Conservation (phyloP, 2,797 vertebrate genomes). For the Trachops cirrhosus region DNA sequence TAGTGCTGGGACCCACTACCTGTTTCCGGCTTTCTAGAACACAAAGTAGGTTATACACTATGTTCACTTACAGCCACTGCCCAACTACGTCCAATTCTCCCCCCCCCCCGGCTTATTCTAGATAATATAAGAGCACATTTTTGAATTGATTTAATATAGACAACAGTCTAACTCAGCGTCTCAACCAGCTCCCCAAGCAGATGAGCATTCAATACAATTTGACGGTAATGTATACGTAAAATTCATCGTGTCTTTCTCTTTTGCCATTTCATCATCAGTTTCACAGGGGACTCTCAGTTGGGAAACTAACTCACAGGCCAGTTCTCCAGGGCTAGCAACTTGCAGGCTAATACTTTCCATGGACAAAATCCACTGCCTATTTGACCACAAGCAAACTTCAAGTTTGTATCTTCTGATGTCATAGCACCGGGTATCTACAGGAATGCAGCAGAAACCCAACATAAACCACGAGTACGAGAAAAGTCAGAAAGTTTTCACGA, state of each 20-base stretch:
- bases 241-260: neutral
- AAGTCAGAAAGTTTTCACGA: neutral
- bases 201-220: neutral
- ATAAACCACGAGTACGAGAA: neutral
- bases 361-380: slow-evolving; percentile 44
- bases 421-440: neutral
- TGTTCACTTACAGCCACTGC: neutral
- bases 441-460: neutral
- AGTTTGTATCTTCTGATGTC: neutral
- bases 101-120: neutral
- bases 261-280: slow-evolving; percentile 4
- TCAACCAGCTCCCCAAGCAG: neutral
- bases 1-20: neutral
- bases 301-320: slow-evolving; percentile 21
- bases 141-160: neutral
- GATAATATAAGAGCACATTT: neutral
- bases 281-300: neutral
- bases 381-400: slow-evolving; percentile 27
- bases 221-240: neutral
- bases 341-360: slow-evolving; percentile 24
- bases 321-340: neutral
- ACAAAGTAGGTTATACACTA: neutral
- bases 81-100: neutral
- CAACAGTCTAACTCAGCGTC: neutral
- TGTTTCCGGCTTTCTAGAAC: neutral